These are phyloP conservation scores for Leptopilina myrica DNA, from an alignment of 2,888 invertebrate species.

Conservation along the genomic window DNA sequence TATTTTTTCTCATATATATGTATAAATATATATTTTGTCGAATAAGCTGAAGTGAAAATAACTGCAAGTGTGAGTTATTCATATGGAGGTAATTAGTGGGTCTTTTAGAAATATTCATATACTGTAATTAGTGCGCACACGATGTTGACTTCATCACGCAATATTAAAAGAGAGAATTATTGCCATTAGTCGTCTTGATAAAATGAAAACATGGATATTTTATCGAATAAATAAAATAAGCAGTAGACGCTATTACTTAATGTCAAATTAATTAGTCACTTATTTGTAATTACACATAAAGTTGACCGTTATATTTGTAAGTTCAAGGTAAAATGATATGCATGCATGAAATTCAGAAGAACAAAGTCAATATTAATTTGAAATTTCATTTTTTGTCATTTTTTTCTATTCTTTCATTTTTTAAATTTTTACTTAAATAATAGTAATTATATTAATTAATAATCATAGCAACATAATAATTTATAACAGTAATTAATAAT, in stretches of 20 bases:
- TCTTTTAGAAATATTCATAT: not conserved
- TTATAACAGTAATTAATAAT: too few species aligned
- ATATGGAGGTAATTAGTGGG: not conserved
- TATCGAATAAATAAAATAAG: constrained; percentile 4
- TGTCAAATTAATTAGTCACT: constrained; percentile 3
- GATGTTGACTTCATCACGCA: not conserved
- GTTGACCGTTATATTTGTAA: not conserved
- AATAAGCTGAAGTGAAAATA: not conserved
- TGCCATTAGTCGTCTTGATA: constrained; percentile 1
- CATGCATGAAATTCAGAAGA: too few species aligned
- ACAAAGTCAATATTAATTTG: too few species aligned
- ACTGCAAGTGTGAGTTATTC: not conserved
- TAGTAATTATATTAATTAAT: too few species aligned
- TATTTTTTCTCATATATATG: too few species aligned
- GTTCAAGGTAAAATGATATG: too few species aligned
- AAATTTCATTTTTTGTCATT: too few species aligned
- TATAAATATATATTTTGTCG: too few species aligned
- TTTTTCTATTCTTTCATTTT: too few species aligned
- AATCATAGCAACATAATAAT: too few species aligned
- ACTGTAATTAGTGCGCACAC: not conserved
- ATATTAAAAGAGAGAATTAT: not conserved
- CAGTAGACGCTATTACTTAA: not conserved
- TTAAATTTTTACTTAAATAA: too few species aligned
- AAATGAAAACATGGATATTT: not conserved
- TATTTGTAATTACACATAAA: not conserved